Evolutionary conservation across 2,888 invertebrate species (phyloP), one percentile per base, ranked within the genome.

Genomic region (Empis livida): DNA sequence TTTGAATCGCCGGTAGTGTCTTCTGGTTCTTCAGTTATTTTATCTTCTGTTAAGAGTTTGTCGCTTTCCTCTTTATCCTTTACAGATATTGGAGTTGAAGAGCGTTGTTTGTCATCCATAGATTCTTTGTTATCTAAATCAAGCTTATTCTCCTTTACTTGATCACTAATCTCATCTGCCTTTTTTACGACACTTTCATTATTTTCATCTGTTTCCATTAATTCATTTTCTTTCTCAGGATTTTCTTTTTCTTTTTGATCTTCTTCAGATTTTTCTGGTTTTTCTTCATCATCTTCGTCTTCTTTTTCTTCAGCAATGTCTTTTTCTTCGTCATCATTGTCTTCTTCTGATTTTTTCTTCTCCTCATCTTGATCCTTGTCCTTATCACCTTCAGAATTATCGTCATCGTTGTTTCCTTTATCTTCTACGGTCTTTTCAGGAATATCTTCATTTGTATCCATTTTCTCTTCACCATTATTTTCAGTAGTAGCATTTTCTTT

Each of bases 261-360:
- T 5, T 35, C 42, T 13, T 5, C 10, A 11, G 14, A 5, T 37
- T 37, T 44, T n/a, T 51, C 46, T 30, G 49, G 27, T 17, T 50
- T 44, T 44, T 54, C 57, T 39, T 51, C 51, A 43, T 50, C 49
- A 20, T 49, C 53, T 43, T 58, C 57, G 31, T 57, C 56, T 27
- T 55, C 16, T 10, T 53, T 68, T 42, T 63, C 55, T 27, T 56
- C 51, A 23, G 57, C 56, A 54, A 57, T 60, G 46, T 68, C 64
- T 51, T 71, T 71, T 41, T 62, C 68, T 10, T 66, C 62, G 44
- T 67, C 70, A 70, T 72, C 55, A 65, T 69, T 41, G 13, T 52
- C 51, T 5, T 49, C 49, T 45, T 58, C 55, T 42, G 49, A 46
- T 49, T 55, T 67, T 16, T 60, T 44, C 45, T 54, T 56, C 37